A percentile compares a stretch with the other conserved stretches of the same genome.
These are phyloP conservation scores for Neopipo cinnamomea DNA, from an alignment of 2,113 vertebrate species.

Conservation along the genomic window DNA sequence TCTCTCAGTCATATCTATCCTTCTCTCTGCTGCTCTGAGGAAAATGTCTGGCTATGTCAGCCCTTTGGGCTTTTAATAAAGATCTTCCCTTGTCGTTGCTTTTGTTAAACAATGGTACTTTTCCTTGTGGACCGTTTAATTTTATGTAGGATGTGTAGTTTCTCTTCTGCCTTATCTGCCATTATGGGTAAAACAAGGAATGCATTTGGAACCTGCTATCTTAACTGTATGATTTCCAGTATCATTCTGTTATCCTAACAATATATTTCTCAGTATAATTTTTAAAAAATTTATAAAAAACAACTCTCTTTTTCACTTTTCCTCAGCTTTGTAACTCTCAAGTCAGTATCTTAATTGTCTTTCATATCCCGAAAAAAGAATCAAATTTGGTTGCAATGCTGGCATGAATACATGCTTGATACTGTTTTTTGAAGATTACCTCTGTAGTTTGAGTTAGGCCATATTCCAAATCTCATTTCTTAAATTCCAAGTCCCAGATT, in stretches of 20 bases:
- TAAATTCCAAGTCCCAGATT: background rate
- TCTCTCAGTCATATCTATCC: background rate
- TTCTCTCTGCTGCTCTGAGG: background rate
- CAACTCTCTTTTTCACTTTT: background rate
- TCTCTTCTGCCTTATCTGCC: background rate
- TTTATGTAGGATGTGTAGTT: background rate
- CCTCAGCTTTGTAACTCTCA: background rate
- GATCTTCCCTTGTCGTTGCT: background rate
- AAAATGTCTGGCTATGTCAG: background rate
- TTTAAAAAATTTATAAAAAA: background rate
- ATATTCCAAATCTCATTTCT: background rate
- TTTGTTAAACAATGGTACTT: background rate
- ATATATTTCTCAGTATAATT: background rate
- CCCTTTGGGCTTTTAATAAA: background rate
- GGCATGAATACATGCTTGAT: background rate
- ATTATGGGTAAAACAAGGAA: background rate
- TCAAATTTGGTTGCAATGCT: background rate
- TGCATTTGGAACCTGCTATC: background rate
- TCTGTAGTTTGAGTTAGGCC: background rate
- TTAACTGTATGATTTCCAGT: background rate
- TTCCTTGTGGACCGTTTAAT: background rate
- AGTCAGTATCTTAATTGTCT: background rate
- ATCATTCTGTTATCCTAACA: background rate
- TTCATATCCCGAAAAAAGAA: background rate
- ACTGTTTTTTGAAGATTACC: background rate